phyloP scores from a whole-genome alignment of 2,888 invertebrate genomes.

The Scaptomyza caliginosa region DNA sequence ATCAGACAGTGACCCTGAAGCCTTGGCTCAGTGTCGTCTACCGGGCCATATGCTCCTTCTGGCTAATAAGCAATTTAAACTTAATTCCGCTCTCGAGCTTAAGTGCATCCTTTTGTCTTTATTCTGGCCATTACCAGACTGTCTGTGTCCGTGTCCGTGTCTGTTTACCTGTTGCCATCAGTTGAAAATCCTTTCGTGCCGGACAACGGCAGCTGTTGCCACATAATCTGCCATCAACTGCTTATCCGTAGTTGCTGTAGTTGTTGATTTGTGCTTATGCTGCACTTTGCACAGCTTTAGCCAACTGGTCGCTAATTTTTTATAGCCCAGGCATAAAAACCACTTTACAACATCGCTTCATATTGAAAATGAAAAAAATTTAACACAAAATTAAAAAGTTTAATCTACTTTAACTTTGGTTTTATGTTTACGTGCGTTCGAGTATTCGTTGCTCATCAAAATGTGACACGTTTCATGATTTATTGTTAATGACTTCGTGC shows the following conservation, averaged over 20 bases:
- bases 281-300: conserved; percentile 20
- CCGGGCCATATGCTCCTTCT: conserved; percentile 18
- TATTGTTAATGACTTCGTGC: conserved; percentile 24
- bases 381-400: not conserved
- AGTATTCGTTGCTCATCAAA: conserved; percentile 9
- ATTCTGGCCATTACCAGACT: not conserved
- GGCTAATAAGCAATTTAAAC: conserved; percentile 38
- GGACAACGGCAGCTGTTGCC: conserved; percentile 61
- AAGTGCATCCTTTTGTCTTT: conserved; percentile 25
- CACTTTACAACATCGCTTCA: conserved; percentile 15
- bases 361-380: conserved; percentile 17
- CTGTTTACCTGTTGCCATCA: conserved; percentile 31
- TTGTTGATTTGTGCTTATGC: not conserved
- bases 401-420: conserved; percentile 7
- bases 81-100: conserved; percentile 44
- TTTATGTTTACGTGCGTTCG: not conserved
- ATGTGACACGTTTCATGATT: conserved; percentile 19
- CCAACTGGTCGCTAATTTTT: conserved; percentile 52
- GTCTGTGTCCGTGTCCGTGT: conserved; percentile 7
- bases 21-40: conserved; percentile 1
- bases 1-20: not conserved
- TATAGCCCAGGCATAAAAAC: conserved; percentile 36
- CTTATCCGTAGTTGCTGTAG: not conserved
- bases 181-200: conserved; percentile 56
- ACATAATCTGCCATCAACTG: conserved; percentile 47